phyloP scores from a whole-genome alignment of 2,113 vertebrate genomes.

The Columba livia region DNA sequence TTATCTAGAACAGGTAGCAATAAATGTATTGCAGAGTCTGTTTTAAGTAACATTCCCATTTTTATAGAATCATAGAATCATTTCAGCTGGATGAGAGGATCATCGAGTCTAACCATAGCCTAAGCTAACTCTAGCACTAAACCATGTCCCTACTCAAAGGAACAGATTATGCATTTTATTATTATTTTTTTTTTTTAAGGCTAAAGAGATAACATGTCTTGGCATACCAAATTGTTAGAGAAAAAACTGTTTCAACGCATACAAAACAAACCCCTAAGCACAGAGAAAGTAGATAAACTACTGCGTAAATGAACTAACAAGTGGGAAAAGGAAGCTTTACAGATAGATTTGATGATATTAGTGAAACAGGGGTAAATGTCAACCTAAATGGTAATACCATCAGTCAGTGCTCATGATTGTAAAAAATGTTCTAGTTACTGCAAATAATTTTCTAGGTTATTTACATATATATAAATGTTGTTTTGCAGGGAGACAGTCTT shows the following conservation, averaged over 20 bases:
- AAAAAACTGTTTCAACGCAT: neutral
- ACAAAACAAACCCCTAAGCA: neutral
- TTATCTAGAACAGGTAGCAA: neutral
- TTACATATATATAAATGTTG: neutral
- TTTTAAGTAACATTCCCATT: neutral
- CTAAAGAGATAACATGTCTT: neutral
- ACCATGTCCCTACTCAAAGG: neutral
- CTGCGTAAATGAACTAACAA: neutral
- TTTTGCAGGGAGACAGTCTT: neutral
- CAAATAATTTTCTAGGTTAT: neutral
- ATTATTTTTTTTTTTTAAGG: neutral
- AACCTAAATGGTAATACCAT: neutral
- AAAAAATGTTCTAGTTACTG: neutral
- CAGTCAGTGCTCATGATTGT: neutral
- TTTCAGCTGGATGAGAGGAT: no score
- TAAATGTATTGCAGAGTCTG: neutral
- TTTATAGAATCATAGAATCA: neutral
- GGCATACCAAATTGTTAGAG: neutral
- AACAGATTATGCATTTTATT: neutral
- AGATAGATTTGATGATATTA: neutral
- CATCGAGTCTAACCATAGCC: no score
- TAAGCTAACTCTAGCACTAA: no score
- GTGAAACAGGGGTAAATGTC: neutral
- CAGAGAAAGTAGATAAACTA: neutral
- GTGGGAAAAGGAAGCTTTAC: neutral